A percentile compares a stretch with the other conserved stretches of the same genome.
These are phyloP conservation scores for Patiria miniata DNA, from an alignment of 35 echinoderm and acorn worm genomes.

Conservation along the genomic window DNA sequence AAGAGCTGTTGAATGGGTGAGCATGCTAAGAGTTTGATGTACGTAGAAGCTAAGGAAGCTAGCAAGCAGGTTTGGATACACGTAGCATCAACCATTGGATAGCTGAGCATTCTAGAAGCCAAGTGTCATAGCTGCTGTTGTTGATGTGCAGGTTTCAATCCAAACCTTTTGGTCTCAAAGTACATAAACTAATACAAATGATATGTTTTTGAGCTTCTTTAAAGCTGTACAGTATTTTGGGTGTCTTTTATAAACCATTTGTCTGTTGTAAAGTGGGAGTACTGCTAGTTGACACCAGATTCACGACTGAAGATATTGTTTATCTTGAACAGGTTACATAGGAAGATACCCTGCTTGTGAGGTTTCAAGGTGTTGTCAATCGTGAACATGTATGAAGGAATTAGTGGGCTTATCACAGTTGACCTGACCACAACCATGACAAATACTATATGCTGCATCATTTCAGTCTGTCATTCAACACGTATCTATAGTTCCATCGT, in stretches of 20 bases:
- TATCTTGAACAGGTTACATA: slow-evolving; percentile 1
- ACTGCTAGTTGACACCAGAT: background rate
- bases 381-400: background rate
- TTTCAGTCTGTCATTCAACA: background rate
- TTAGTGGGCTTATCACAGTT: slow-evolving; percentile 9
- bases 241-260: slow-evolving; percentile 19
- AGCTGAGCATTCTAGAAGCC: no score
- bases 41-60: no score
- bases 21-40: no score
- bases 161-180: no score
- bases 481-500: background rate
- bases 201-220: background rate
- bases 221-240: slow-evolving; percentile 1
- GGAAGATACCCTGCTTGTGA: background rate
- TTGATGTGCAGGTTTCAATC: no score
- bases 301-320: slow-evolving; percentile 13
- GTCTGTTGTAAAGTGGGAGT: background rate
- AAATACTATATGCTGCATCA: background rate
- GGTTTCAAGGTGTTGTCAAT: background rate
- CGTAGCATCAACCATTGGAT: no score
- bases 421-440: background rate
- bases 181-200: no score
- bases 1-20: no score
- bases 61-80: no score
- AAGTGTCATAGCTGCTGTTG: no score